Conservation (phyloP, 2,888 invertebrate genomes). For the Dioctria rufipes region DNA sequence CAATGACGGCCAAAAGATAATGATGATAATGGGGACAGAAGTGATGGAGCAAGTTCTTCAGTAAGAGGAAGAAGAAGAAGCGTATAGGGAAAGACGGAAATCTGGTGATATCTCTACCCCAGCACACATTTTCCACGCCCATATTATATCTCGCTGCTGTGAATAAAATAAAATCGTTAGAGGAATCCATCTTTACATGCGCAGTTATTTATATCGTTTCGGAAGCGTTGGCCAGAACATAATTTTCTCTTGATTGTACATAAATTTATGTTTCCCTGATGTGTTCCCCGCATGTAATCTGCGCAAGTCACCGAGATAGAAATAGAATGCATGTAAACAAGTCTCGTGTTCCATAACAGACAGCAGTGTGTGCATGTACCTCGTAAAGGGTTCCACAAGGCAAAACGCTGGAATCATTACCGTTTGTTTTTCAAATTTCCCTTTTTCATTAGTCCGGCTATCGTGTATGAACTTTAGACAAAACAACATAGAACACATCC, state of each 20-base stretch:
- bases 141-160: background rate
- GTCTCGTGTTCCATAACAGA: constrained; percentile 18
- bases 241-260: constrained; percentile 57
- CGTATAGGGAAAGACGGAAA: background rate
- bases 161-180: constrained; percentile 40
- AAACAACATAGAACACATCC: constrained; percentile 38
- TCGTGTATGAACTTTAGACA: constrained; percentile 39
- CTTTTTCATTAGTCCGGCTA: constrained; percentile 22
- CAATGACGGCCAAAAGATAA: background rate
- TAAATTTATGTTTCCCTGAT: constrained; percentile 55
- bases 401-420: constrained; percentile 11
- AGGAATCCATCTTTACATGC: constrained; percentile 52
- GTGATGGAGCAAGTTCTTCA: background rate
- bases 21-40: background rate
- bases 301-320: constrained; percentile 30
- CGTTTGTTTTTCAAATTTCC: constrained; percentile 22
- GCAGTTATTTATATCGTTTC: constrained; percentile 56
- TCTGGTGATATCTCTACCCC: too few relatives aligned
- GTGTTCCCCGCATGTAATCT: constrained; percentile 30
- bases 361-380: constrained; percentile 24
- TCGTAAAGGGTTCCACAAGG: background rate
- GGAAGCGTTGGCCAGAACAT: constrained; percentile 57
- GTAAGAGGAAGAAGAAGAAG: too few relatives aligned
- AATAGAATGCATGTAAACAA: constrained; percentile 35
- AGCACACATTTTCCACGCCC: too few relatives aligned